Conservation (phyloP, 2,888 invertebrate species). For the Chrysina gloriosa region DNA sequence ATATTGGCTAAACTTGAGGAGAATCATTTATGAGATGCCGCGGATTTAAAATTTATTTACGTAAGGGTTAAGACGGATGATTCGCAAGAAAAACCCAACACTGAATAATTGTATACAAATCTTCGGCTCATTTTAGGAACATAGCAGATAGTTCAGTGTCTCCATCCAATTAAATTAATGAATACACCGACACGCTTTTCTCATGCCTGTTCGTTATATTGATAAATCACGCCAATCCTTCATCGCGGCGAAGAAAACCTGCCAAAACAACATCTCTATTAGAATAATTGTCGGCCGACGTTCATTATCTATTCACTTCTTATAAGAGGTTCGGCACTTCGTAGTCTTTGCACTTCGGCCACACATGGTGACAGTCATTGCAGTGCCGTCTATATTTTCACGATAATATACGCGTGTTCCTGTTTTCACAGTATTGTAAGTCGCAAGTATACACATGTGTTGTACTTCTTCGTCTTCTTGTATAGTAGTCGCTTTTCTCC, state of each 20-base stretch:
- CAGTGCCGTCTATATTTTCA: conserved; percentile 41
- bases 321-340: conserved; percentile 20
- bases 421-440: conserved; percentile 51
- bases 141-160: background rate
- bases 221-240: conserved; percentile 13
- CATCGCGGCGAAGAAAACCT: background rate
- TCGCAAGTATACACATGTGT: conserved; percentile 48
- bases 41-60: too few species aligned
- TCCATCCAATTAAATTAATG: background rate
- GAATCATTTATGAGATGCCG: too few species aligned
- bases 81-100: too few species aligned
- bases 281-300: conserved; percentile 40
- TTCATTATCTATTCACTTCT: conserved; percentile 46
- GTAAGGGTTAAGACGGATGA: too few species aligned
- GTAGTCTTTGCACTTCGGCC: conserved; percentile 45
- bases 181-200: background rate
- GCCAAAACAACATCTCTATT: conserved; percentile 47
- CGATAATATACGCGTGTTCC: conserved; percentile 37
- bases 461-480: background rate
- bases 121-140: background rate
- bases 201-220: background rate
- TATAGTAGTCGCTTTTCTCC: background rate
- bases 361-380: conserved; percentile 46
- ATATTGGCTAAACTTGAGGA: too few species aligned
- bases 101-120: background rate